Evolutionary conservation across 2,113 vertebrate genomes (phyloP).

Genomic region (Colossoma macropomum): DNA sequence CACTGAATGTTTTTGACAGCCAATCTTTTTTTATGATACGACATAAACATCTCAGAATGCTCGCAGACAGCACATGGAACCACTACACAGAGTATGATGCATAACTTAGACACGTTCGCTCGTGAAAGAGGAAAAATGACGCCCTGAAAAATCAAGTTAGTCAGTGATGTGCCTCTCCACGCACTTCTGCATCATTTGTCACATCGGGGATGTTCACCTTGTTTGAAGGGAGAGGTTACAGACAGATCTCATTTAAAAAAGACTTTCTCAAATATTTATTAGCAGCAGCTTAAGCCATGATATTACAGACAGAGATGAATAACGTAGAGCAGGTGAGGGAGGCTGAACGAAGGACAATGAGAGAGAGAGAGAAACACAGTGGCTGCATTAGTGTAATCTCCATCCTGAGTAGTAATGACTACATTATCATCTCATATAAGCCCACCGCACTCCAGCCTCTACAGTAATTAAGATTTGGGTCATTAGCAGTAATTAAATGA

Average conservation of each 20-base stretch:
- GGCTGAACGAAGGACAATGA: conserved; percentile 57
- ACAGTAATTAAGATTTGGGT: conserved; percentile 53
- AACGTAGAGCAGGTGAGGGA: conserved; percentile 52
- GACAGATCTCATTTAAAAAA: conserved; percentile 59
- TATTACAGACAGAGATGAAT: conserved; percentile 60
- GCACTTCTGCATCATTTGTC: neutral
- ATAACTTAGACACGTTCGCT: neutral
- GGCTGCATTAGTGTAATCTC: conserved; percentile 7
- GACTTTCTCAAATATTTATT: conserved; percentile 65
- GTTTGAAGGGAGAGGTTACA: conserved; percentile 60
- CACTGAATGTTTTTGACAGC: conserved; percentile 5
- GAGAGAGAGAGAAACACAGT: conserved; percentile 7
- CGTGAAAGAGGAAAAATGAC: neutral
- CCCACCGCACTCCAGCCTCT: conserved; percentile 42
- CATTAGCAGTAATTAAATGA: conserved; percentile 58
- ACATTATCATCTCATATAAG: conserved; percentile 44
- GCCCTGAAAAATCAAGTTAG: neutral
- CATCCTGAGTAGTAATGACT: conserved; percentile 51
- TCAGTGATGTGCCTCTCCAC: neutral
- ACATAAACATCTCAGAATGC: conserved; percentile 13
- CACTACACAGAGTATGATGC: neutral
- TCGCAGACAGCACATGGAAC: neutral
- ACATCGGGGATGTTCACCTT: conserved; percentile 34
- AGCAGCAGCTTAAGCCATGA: conserved; percentile 34
- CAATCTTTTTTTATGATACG: neutral